phyloP scores from a whole-genome alignment of 2,797 vertebrate species.

The Denticeps clupeoides region DNA sequence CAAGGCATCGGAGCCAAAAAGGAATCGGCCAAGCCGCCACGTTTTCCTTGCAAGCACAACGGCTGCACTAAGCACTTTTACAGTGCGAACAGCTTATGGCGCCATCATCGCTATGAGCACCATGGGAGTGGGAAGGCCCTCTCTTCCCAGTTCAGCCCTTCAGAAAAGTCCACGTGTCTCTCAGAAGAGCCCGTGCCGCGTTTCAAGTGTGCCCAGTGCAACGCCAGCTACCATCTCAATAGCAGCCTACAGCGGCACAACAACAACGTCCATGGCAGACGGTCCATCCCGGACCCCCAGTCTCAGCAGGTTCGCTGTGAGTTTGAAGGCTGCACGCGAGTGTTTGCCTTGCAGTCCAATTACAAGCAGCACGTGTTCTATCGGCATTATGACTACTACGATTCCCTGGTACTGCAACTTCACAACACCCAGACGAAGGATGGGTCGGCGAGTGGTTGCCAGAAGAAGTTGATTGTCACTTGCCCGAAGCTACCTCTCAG shows the following conservation, averaged over 20 bases:
- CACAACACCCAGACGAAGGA: conserved; percentile 72
- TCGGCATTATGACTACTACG: conserved; percentile 72
- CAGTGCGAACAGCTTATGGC: conserved; percentile 59
- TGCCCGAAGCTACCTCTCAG: conserved; percentile 27
- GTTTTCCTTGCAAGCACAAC: conserved; percentile 66
- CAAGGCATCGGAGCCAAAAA: conserved; percentile 57
- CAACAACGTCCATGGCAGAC: conserved; percentile 52
- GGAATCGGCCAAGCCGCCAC: conserved; percentile 67
- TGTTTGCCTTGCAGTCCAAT: conserved; percentile 70
- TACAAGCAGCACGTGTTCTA: conserved; percentile 80
- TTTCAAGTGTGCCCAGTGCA: conserved; percentile 78
- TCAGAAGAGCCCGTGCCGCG: conserved; percentile 62
- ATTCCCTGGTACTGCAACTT: conserved; percentile 72
- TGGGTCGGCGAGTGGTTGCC: conserved; percentile 59
- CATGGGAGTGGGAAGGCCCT: conserved; percentile 34
- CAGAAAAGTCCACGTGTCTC: conserved; percentile 6
- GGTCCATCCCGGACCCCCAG: conserved; percentile 28
- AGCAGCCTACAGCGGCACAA: conserved; percentile 81
- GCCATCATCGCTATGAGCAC: conserved; percentile 65
- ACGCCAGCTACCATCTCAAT: conserved; percentile 77
- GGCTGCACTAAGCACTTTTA: conserved; percentile 70
- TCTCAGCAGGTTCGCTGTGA: conserved; percentile 51
- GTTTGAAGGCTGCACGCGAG: conserved; percentile 75
- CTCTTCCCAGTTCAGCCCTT: conserved; percentile 10
- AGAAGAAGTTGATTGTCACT: conserved; percentile 68